Evolutionary conservation across 2,113 vertebrate genomes (phyloP).

Genomic region (Chascanopsetta lugubris): DNA sequence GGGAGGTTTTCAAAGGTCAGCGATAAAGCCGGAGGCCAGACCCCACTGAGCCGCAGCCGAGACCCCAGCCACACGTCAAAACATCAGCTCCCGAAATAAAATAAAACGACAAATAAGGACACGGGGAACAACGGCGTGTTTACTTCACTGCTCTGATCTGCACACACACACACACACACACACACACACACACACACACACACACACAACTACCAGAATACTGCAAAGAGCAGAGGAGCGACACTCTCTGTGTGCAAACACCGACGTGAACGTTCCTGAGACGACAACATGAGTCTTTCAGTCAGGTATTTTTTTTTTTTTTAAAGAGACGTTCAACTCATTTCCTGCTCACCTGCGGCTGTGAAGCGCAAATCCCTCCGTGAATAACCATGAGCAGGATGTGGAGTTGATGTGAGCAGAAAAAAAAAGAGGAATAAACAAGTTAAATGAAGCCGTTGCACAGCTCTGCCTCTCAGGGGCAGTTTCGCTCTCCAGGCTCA

Average conservation of each 20-base stretch:
- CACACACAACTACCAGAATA: neutral
- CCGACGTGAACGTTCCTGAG: constrained; percentile 20
- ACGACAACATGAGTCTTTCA: neutral
- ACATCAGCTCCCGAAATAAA: constrained; percentile 13
- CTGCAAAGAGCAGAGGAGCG: constrained; percentile 18
- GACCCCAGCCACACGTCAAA: constrained; percentile 1
- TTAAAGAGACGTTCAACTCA: too few relatives aligned
- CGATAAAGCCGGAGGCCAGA: constrained; percentile 9
- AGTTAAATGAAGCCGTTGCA: too few relatives aligned
- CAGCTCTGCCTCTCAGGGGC: too few relatives aligned
- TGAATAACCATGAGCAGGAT: neutral
- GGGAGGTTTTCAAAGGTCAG: constrained; percentile 39
- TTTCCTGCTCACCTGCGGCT: constrained; percentile 18
- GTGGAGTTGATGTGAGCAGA: too few relatives aligned
- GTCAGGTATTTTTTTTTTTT: too few relatives aligned
- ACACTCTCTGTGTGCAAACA: constrained; percentile 3
- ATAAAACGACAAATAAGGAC: constrained; percentile 1
- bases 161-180: neutral
- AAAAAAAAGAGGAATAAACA: too few relatives aligned
- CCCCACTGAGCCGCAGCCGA: neutral
- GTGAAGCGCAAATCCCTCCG: constrained; percentile 8
- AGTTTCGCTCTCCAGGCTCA: too few relatives aligned
- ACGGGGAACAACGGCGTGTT: neutral
- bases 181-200: neutral
- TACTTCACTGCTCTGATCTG: neutral